A percentile compares a stretch with the other conserved stretches of the same genome.
These are phyloP conservation scores for Drosophila nigromelanica DNA, from an alignment of 1,140 invertebrate species.

Conservation along the genomic window DNA sequence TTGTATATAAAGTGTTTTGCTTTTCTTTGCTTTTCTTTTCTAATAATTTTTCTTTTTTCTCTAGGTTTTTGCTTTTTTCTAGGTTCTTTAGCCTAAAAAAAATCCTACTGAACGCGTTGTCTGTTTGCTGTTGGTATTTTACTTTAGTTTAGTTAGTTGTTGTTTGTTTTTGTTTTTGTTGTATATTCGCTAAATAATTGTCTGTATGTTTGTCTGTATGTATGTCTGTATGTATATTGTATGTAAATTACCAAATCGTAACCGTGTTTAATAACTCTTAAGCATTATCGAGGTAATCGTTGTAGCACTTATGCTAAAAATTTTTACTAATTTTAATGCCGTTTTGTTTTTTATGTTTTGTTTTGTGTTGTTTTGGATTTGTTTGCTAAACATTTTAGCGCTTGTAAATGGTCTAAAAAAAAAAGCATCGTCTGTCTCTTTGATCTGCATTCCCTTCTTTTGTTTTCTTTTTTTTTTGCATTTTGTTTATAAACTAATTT, in stretches of 20 bases:
- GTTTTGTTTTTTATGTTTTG: constrained; percentile 31
- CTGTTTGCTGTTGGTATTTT: constrained; percentile 36
- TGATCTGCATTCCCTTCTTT: constrained; percentile 10
- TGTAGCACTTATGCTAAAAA: constrained; percentile 82
- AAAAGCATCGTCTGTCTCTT: constrained; percentile 51
- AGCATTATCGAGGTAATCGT: constrained; percentile 80
- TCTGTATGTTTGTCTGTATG: constrained; percentile 42
- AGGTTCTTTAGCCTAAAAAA: constrained; percentile 35
- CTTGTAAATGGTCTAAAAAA: constrained; percentile 78
- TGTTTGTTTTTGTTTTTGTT: constrained; percentile 28
- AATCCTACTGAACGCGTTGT: constrained; percentile 44
- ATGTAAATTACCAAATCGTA: constrained; percentile 73
- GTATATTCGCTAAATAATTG: constrained; percentile 73
- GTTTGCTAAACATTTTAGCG: constrained; percentile 53
- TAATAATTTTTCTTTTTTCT: neutral
- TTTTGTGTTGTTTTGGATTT: constrained; percentile 51
- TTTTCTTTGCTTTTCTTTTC: neutral
- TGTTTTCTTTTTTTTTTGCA: constrained; percentile 19
- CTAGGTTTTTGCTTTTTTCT: neutral
- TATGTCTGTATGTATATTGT: constrained; percentile 60
- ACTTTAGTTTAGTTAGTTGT: constrained; percentile 37
- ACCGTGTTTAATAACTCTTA: constrained; percentile 68
- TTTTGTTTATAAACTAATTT: constrained; percentile 55
- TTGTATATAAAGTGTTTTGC: constrained; percentile 29
- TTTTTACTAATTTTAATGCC: constrained; percentile 76